These are phyloP conservation scores for Vollenhovia emeryi DNA, from an alignment of 1,140 invertebrate species.

Conservation along the genomic window DNA sequence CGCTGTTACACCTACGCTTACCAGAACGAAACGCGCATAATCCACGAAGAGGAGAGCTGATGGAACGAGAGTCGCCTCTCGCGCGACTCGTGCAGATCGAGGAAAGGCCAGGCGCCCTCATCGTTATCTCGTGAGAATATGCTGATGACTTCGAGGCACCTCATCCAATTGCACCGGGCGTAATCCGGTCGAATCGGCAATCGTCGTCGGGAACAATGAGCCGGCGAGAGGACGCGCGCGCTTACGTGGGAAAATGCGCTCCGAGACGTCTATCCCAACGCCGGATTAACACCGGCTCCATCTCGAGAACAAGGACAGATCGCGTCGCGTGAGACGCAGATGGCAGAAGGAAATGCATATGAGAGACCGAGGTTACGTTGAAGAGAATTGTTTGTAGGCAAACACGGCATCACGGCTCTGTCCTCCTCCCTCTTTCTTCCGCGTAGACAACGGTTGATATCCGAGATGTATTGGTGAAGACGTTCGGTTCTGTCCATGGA, in stretches of 20 bases:
- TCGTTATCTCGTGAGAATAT: slow-evolving; percentile 57
- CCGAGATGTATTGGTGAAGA: slow-evolving; percentile 59
- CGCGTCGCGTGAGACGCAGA: slow-evolving; percentile 32
- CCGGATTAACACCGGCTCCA: slow-evolving; percentile 29
- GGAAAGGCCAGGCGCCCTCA: not conserved
- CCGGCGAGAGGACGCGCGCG: slow-evolving; percentile 11
- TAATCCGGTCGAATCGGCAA: slow-evolving; percentile 53
- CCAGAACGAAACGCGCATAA: slow-evolving; percentile 67
- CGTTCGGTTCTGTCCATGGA: slow-evolving; percentile 46
- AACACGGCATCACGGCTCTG: slow-evolving; percentile 64
- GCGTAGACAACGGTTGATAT: slow-evolving; percentile 39
- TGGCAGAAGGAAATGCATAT: slow-evolving; percentile 60
- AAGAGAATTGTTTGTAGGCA: slow-evolving; percentile 79
- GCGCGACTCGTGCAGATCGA: not conserved
- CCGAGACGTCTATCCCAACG: slow-evolving; percentile 16
- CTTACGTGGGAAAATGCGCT: slow-evolving; percentile 62
- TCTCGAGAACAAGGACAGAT: slow-evolving; percentile 23
- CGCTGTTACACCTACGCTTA: slow-evolving; percentile 67
- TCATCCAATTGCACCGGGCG: slow-evolving; percentile 30
- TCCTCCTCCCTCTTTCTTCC: not conserved
- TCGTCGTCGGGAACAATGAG: slow-evolving; percentile 47
- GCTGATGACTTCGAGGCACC: not conserved
- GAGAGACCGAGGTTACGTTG: slow-evolving; percentile 67
- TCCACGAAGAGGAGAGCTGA: slow-evolving; percentile 55
- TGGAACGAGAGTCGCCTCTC: slow-evolving; percentile 51